phyloP scores from a whole-genome alignment of 1,140 invertebrate genomes.

The Atta cephalotes region DNA sequence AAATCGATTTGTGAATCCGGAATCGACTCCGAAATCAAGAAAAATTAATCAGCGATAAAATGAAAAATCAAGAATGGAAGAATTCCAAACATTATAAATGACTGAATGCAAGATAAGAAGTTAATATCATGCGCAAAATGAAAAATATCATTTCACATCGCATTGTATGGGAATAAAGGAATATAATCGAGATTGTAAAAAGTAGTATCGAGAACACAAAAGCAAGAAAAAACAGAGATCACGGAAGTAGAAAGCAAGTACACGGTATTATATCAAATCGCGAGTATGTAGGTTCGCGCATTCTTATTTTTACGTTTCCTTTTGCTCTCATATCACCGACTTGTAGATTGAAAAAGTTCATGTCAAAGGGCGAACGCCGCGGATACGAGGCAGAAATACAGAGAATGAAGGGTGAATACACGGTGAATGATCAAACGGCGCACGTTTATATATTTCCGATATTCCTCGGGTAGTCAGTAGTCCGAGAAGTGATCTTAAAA shows the following conservation, averaged over 20 bases:
- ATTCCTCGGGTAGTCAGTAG: constrained; percentile 31
- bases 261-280: constrained; percentile 27
- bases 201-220: constrained; percentile 22
- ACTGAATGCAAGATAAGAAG: not conserved
- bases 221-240: constrained; percentile 42
- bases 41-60: not conserved
- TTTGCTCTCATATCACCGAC: constrained; percentile 31
- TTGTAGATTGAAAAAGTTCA: constrained; percentile 53
- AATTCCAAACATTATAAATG: not conserved
- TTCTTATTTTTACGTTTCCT: constrained; percentile 43
- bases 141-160: constrained; percentile 14
- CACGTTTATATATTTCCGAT: constrained; percentile 53
- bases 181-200: constrained; percentile 35
- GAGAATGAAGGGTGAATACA: constrained; percentile 36
- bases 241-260: constrained; percentile 3
- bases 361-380: constrained; percentile 41
- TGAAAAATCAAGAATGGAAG: not conserved
- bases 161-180: constrained; percentile 20
- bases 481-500: constrained; percentile 24
- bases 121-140: not conserved
- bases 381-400: constrained; percentile 32
- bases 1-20: too few species aligned
- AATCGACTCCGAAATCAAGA: not conserved
- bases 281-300: constrained; percentile 13
- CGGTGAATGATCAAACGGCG: constrained; percentile 34